Evolutionary conservation across 2,888 invertebrate genomes (phyloP).

Genomic region (Celastrina argiolus): DNA sequence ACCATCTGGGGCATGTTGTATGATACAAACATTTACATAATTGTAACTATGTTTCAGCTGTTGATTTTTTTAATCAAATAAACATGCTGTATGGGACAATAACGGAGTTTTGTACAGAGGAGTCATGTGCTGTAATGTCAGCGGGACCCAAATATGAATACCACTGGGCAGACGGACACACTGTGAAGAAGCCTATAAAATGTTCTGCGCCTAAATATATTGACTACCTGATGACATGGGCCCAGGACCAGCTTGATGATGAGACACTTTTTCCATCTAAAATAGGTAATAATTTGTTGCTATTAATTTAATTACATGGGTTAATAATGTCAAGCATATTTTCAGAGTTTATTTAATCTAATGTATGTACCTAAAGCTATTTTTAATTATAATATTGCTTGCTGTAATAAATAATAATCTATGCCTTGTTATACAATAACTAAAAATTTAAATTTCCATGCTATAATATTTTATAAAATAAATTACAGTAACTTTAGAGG

Average conservation of each 20-base stretch:
- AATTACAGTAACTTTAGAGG: too few species aligned
- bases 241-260: slow-evolving; percentile 99
- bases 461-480: too few species aligned
- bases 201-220: slow-evolving; percentile 99
- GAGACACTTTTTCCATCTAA: slow-evolving; percentile 99
- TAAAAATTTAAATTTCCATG: too few species aligned
- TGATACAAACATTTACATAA: background rate
- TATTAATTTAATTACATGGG: too few species aligned
- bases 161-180: slow-evolving; percentile 99
- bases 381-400: too few species aligned
- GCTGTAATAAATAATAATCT: too few species aligned
- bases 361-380: too few species aligned
- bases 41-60: slow-evolving; percentile 86
- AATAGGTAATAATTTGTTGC: slow-evolving; percentile 77
- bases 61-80: slow-evolving; percentile 99
- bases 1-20: background rate
- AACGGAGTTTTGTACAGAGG: slow-evolving; percentile 99
- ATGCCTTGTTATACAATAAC: too few species aligned
- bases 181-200: slow-evolving; percentile 98
- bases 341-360: too few species aligned
- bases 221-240: slow-evolving; percentile 99
- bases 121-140: slow-evolving; percentile 98
- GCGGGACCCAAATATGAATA: slow-evolving; percentile 99
- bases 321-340: too few species aligned
- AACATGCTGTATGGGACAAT: slow-evolving; percentile 99